Evolutionary conservation across 2,113 vertebrate species (phyloP).

Genomic region (Urocitellus parryii): DNA sequence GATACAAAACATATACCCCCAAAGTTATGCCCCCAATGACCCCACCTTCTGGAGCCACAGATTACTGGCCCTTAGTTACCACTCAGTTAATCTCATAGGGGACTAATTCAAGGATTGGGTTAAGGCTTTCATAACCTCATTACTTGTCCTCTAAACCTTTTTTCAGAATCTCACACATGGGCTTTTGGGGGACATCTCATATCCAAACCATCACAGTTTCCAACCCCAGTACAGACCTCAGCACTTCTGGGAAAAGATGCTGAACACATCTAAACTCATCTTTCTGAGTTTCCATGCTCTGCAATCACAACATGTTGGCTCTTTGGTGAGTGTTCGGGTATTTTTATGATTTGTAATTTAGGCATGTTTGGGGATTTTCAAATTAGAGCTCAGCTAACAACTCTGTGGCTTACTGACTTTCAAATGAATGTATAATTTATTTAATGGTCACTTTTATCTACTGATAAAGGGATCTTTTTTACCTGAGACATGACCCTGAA

Average conservation of each 20-base stretch:
- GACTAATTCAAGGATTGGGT: too few relatives aligned
- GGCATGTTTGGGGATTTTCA: neutral
- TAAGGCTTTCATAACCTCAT: too few relatives aligned
- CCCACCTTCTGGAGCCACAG: too few relatives aligned
- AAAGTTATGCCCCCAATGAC: too few relatives aligned
- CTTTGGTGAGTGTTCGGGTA: neutral
- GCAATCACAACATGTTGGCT: neutral
- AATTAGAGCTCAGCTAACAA: neutral
- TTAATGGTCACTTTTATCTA: constrained; percentile 9
- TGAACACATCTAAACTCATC: neutral
- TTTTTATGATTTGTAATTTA: constrained; percentile 36
- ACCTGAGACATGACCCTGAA: neutral
- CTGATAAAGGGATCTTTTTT: neutral
- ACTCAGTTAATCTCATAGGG: too few relatives aligned
- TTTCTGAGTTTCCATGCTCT: neutral
- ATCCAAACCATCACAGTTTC: neutral
- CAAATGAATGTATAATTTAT: neutral
- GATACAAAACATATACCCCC: too few relatives aligned
- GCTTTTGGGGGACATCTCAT: too few relatives aligned
- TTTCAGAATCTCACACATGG: too few relatives aligned
- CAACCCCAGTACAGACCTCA: constrained; percentile 28
- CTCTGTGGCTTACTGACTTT: neutral
- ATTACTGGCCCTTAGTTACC: too few relatives aligned
- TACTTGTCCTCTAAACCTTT: too few relatives aligned
- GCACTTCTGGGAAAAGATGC: neutral